Conservation (phyloP, 2,888 invertebrate genomes). For the Chloroclystis v-ata region DNA sequence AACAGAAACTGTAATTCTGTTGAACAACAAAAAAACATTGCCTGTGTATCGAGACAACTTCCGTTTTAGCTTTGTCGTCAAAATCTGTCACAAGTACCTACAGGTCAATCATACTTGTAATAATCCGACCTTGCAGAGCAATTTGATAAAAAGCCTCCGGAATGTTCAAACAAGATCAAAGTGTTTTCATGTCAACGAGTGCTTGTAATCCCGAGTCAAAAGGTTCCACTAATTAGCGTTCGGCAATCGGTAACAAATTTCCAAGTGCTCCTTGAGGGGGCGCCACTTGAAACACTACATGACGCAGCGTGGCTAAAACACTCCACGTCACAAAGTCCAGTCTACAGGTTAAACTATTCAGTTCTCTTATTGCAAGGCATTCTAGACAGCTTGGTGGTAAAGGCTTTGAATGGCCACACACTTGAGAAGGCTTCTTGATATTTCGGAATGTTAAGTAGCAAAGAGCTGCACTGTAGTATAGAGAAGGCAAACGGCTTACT, state of each 20-base stretch:
- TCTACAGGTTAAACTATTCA: constrained; percentile 24
- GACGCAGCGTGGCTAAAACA: constrained; percentile 35
- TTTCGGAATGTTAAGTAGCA: no score
- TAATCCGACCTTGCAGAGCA: neutral
- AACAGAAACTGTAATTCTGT: no score
- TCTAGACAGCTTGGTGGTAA: constrained; percentile 1
- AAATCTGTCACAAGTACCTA: no score
- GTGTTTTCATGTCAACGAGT: constrained; percentile 1
- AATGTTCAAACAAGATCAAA: neutral
- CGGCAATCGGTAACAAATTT: constrained; percentile 18
- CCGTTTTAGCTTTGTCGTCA: no score
- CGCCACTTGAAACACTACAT: constrained; percentile 24
- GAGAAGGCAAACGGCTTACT: no score
- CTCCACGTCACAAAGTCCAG: constrained; percentile 31
- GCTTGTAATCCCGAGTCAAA: constrained; percentile 1
- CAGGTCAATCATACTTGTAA: no score
- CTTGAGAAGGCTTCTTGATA: no score
- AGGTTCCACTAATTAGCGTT: constrained; percentile 15
- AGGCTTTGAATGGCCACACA: neutral
- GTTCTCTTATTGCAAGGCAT: constrained; percentile 18
- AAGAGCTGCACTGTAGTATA: no score
- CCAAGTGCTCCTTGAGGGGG: constrained; percentile 17
- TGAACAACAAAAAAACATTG: no score
- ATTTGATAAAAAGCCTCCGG: neutral
- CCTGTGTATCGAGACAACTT: no score